A percentile compares a stretch with the other conserved stretches of the same genome.
Evolutionary conservation across 1,140 invertebrate species (phyloP).

Genomic region (Pseudomyrmex sp.): DNA sequence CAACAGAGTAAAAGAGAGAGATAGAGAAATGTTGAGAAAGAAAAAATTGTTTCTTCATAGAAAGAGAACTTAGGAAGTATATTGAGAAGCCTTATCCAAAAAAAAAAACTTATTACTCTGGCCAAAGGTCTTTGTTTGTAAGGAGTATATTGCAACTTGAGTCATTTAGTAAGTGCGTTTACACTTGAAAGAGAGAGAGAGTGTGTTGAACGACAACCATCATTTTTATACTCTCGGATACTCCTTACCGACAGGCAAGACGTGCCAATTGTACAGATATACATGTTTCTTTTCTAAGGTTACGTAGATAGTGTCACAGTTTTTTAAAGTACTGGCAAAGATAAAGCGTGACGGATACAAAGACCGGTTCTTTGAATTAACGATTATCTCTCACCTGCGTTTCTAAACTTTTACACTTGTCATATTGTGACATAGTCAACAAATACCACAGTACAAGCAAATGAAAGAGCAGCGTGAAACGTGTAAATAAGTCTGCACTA

Average conservation of each 20-base stretch:
- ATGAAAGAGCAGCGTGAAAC: constrained; percentile 36
- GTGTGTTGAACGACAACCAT: not conserved
- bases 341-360: not conserved
- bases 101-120: constrained; percentile 59
- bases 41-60: constrained; percentile 46
- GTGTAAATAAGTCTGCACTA: constrained; percentile 60
- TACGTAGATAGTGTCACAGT: constrained; percentile 3
- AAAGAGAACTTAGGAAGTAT: constrained; percentile 30
- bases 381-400: constrained; percentile 23
- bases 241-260: constrained; percentile 47
- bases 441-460: constrained; percentile 59
- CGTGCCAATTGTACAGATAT: constrained; percentile 60
- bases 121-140: constrained; percentile 52
- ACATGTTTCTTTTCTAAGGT: constrained; percentile 34
- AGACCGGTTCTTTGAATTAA: constrained; percentile 27
- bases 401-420: constrained; percentile 37
- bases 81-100: constrained; percentile 63
- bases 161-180: constrained; percentile 31
- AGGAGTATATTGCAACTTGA: constrained; percentile 41
- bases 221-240: constrained; percentile 39
- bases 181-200: constrained; percentile 13
- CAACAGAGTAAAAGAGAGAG: constrained; percentile 7
- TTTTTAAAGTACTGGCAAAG: constrained; percentile 22
- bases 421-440: constrained; percentile 35
- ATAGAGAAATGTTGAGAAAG: constrained; percentile 2